phyloP scores from a whole-genome alignment of 2,113 vertebrate genomes.

The Psilopogon haemacephalus region DNA sequence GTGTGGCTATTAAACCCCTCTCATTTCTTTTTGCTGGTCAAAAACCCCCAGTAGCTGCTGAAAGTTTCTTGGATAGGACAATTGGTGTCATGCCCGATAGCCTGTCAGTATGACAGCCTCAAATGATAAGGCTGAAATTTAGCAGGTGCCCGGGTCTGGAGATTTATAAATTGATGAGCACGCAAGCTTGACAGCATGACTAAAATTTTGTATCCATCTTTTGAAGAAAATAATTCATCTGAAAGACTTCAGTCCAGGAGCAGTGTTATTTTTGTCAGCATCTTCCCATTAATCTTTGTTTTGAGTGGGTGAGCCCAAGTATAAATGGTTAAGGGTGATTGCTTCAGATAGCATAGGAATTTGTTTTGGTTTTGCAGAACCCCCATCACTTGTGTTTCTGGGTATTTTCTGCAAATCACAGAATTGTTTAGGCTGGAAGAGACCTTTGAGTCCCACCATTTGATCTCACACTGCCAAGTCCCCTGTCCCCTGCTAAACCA shows the following conservation, averaged over 20 bases:
- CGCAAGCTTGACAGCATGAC: background rate
- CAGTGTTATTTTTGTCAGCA: background rate
- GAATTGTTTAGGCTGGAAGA: too few relatives aligned
- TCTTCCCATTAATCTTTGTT: background rate
- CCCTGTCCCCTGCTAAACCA: too few relatives aligned
- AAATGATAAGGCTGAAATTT: background rate
- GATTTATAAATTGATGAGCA: background rate
- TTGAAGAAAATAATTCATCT: background rate
- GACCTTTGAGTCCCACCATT: too few relatives aligned
- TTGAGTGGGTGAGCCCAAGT: background rate
- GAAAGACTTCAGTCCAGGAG: background rate
- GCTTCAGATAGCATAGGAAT: background rate
- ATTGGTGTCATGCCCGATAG: background rate
- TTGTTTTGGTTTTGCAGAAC: background rate
- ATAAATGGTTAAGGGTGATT: background rate
- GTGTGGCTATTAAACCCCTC: background rate
- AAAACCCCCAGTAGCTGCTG: background rate
- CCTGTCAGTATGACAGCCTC: background rate
- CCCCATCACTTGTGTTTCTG: background rate
- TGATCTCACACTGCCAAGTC: too few relatives aligned
- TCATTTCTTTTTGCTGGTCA: background rate
- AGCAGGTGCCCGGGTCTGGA: background rate
- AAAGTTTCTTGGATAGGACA: background rate
- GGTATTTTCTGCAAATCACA: background rate
- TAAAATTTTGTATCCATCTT: background rate